Base-by-base conservation (phyloP, 2,888 invertebrate species). In the Azorinus chamasolen region DNA sequence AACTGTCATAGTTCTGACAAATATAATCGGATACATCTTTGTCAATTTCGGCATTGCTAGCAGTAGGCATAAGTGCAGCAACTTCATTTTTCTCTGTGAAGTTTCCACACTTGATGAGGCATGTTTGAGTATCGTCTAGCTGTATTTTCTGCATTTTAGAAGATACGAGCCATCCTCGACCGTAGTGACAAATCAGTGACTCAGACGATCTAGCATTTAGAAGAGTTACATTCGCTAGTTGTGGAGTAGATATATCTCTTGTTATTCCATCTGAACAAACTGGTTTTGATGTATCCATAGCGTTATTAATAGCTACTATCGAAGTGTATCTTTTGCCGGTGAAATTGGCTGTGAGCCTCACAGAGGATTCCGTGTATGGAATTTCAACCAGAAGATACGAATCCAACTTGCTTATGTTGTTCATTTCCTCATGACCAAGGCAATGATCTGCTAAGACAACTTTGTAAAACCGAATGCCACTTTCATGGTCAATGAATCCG, bases 221-320 rank as follows among this genome's bases (percentile, higher is more conserved):
- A n/a, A 84, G 14, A 14, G 48, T 57, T 4, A 84, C 41, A 65
- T 83, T 82, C 2, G 10, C 25, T 8, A 86, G 24, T 16, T 20
- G 6, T 16, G 81, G 82, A 14, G 70, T 57, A 8, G 68, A 53
- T 1, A 45, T 45, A 45, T 69, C 74, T 18, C 64, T 41, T 5
- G 57, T 74, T 25, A 89, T 73, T 2, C 89, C 89, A 58, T 88
- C 85, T 22, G 88, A 87, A 75, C 88, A 89, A 14, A 72, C 85
- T 12, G 78, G 63, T 10, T 48, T 27, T 4, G 88, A 88, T 3
- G 86, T 83, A n/a, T 64, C 79, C 73, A 86, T 57, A 5, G 88
- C 89, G 55, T 83, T 74, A 65, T 89, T 89, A 50, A 79, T 86
- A 16, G 89, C 88, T n/a, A 88, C 66, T 20, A 89, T 82, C 1